phyloP scores from a whole-genome alignment of 2,797 vertebrate genomes.

The Cyprinella venusta region DNA sequence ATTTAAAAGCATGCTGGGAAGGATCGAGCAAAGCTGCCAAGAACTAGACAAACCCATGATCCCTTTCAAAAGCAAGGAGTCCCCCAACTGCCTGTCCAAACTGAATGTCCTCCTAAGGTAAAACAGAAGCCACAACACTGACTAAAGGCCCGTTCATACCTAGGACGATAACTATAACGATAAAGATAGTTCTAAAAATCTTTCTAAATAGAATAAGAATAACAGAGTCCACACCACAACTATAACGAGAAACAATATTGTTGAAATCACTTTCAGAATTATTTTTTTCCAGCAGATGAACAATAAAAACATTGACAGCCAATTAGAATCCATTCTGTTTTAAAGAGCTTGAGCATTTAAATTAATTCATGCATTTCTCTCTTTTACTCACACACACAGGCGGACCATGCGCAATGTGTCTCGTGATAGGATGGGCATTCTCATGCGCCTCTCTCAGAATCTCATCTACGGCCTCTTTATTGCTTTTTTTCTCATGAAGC shows the following conservation, averaged over 20 bases:
- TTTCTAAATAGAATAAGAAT: too few relatives aligned
- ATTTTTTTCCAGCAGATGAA: neutral
- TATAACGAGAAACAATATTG: neutral
- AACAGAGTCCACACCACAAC: neutral
- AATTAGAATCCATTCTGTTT: neutral
- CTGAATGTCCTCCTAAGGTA: conserved; percentile 88
- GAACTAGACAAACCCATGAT: conserved; percentile 76
- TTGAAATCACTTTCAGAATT: neutral
- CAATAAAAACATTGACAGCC: too few relatives aligned
- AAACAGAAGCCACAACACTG: neutral
- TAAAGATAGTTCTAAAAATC: too few relatives aligned
- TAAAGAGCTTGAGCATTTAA: neutral
- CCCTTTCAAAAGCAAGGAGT: conserved; percentile 91
- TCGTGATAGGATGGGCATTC: conserved; percentile 87
- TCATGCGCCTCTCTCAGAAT: conserved; percentile 94
- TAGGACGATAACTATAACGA: too few relatives aligned
- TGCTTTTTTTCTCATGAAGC: conserved; percentile 85
- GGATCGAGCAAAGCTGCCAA: conserved; percentile 77
- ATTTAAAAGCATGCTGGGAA: conserved; percentile 77
- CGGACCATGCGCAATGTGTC: conserved; percentile 85
- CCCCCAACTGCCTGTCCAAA: conserved; percentile 81
- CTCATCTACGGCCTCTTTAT: conserved; percentile 88
- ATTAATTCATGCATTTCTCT: neutral
- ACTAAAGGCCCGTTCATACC: too few relatives aligned
- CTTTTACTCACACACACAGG: conserved; percentile 68